phyloP scores from a whole-genome alignment of 2,797 vertebrate species.

The Scolopax bukidnonensis region DNA sequence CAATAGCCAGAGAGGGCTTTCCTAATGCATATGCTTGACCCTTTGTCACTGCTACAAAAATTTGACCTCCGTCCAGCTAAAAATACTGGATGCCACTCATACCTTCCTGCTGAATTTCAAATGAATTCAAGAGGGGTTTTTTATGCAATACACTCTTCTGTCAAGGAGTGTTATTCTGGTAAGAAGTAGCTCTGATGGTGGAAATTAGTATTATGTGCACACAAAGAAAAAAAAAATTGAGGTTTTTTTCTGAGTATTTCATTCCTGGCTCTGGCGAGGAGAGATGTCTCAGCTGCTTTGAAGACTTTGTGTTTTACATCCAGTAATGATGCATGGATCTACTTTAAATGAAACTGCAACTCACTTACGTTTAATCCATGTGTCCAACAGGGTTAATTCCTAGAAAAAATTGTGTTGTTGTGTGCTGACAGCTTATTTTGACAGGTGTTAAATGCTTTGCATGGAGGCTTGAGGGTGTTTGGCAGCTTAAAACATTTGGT shows the following conservation, averaged over 20 bases:
- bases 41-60: conserved; percentile 32
- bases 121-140: background rate
- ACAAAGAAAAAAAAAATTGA: background rate
- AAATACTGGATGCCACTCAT: conserved; percentile 58
- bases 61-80: conserved; percentile 37
- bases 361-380: background rate
- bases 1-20: conserved; percentile 3
- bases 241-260: background rate
- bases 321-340: background rate
- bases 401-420: background rate
- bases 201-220: background rate
- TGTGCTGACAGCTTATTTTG: conserved; percentile 26
- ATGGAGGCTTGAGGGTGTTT: background rate
- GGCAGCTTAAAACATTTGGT: conserved; percentile 1
- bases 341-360: background rate
- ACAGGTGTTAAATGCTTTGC: conserved; percentile 42
- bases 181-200: background rate
- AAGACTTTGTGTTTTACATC: background rate
- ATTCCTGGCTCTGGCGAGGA: background rate
- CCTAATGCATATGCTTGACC: background rate
- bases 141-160: background rate
- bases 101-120: conserved; percentile 32
- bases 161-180: background rate
- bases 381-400: conserved; percentile 17
- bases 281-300: background rate